Evolutionary conservation across 2,113 vertebrate species (phyloP).

Genomic region (Hyla sarda): DNA sequence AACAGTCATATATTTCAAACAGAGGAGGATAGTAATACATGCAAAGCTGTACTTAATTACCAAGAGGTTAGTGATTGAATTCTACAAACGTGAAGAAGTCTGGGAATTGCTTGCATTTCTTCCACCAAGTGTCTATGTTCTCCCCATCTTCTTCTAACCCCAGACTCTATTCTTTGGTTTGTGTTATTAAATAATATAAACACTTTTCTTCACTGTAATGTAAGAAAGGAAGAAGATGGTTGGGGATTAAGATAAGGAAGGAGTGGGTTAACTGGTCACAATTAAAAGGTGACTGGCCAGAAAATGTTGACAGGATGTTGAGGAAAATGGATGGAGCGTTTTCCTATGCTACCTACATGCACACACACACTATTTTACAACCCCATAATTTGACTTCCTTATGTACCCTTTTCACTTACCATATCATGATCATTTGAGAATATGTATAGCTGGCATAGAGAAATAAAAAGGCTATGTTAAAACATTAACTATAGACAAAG

Average conservation of each 20-base stretch:
- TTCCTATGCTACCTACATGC: too few relatives aligned
- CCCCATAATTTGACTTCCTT: too few relatives aligned
- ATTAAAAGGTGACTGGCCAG: too few relatives aligned
- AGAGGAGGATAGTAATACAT: background rate
- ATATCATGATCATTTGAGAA: too few relatives aligned
- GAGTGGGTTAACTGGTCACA: too few relatives aligned
- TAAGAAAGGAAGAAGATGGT: background rate
- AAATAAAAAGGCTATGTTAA: too few relatives aligned
- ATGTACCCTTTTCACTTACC: too few relatives aligned
- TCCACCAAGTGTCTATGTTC: background rate
- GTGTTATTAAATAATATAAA: background rate
- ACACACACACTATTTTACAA: too few relatives aligned
- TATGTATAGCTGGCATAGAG: too few relatives aligned
- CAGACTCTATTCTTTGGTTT: background rate
- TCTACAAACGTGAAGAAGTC: background rate
- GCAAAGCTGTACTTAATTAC: slow-evolving; percentile 51
- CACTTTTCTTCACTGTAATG: background rate
- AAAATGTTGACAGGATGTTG: background rate
- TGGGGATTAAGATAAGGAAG: background rate
- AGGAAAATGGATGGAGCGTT: too few relatives aligned
- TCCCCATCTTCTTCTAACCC: background rate
- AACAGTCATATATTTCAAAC: slow-evolving; percentile 63
- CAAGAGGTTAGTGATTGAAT: slow-evolving; percentile 61
- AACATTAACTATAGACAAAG: too few relatives aligned
- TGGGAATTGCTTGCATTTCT: background rate